Conservation (phyloP, 2,888 invertebrate species). For the Mythimna pallens region DNA sequence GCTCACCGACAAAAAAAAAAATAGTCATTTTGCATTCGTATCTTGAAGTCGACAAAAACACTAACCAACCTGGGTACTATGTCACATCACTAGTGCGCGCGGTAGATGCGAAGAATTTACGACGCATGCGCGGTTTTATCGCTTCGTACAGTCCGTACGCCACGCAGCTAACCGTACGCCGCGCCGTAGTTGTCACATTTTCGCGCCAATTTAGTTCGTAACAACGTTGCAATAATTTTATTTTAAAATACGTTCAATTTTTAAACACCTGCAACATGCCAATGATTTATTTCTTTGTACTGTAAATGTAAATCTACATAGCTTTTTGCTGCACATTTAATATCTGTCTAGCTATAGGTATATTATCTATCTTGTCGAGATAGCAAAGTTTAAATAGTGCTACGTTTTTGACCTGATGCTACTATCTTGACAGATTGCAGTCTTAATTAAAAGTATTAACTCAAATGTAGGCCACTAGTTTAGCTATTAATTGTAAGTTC, state of each 20-base stretch:
- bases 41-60: conserved; percentile 26
- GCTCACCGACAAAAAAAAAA: conserved; percentile 39
- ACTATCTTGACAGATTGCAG: conserved; percentile 78
- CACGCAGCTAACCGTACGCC: conserved; percentile 56
- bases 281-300: neutral
- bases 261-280: conserved; percentile 18
- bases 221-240: conserved; percentile 55
- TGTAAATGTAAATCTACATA: neutral
- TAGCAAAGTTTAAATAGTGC: conserved; percentile 68
- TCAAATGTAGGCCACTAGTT: conserved; percentile 75
- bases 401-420: conserved; percentile 77
- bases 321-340: neutral
- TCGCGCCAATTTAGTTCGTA: conserved; percentile 78
- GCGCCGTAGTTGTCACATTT: conserved; percentile 72
- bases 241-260: conserved; percentile 62
- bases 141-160: conserved; percentile 67
- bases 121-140: conserved; percentile 71
- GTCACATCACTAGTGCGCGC: conserved; percentile 67
- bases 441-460: conserved; percentile 74
- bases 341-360: conserved; percentile 26
- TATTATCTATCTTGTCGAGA: conserved; percentile 65
- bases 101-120: conserved; percentile 75
- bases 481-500: conserved; percentile 78
- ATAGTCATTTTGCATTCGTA: neutral
- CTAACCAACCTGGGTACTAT: neutral